These are phyloP conservation scores for Phoenoteleia sp. DNA, from an alignment of 2,888 invertebrate species.

Conservation along the genomic window DNA sequence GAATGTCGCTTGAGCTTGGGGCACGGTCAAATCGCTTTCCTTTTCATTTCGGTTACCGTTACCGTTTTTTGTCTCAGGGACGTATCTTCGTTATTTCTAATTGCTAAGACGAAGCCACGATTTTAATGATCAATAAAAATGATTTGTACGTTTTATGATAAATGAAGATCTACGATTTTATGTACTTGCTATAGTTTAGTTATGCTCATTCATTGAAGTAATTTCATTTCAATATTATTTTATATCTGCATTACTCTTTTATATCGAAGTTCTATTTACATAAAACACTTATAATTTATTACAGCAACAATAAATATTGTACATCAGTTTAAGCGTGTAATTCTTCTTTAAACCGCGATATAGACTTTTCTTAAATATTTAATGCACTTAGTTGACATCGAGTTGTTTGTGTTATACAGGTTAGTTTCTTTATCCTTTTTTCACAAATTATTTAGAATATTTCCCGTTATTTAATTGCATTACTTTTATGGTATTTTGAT, in stretches of 20 bases:
- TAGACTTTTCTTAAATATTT: constrained; percentile 20
- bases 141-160: no score
- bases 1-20: not conserved
- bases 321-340: not conserved
- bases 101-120: not conserved
- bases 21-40: constrained; percentile 8
- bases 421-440: not conserved
- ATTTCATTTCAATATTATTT: no score
- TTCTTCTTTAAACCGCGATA: constrained; percentile 1
- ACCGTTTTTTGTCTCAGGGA: not conserved
- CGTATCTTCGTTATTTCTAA: not conserved
- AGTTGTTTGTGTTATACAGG: constrained; percentile 2
- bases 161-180: no score
- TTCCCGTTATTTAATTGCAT: no score
- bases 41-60: not conserved
- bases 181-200: no score
- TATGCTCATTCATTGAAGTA: no score
- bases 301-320: not conserved
- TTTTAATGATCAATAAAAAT: not conserved
- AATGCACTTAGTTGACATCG: no score
- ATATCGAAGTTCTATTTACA: no score
- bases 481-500: no score
- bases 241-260: no score
- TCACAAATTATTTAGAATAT: no score
- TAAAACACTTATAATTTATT: no score